phyloP scores from a whole-genome alignment of 2,888 invertebrate species.

The Andrena trimmerana region DNA sequence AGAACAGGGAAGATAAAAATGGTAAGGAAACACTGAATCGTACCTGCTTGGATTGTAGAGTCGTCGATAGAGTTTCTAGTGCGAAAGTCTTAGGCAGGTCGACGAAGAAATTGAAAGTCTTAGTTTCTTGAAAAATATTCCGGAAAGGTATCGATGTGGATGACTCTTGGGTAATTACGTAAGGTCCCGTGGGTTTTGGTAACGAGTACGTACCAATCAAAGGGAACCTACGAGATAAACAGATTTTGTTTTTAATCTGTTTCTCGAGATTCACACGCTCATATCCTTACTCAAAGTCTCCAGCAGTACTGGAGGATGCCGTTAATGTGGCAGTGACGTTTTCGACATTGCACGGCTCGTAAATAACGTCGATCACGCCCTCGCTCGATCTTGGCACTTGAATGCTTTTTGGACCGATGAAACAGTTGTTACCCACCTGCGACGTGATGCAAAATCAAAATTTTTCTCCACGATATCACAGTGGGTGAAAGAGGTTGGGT shows the following conservation, averaged over 20 bases:
- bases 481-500: background rate
- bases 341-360: slow-evolving; percentile 73
- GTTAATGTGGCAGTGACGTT: slow-evolving; percentile 63
- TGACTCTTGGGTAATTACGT: slow-evolving; percentile 50
- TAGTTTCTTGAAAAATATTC: slow-evolving; percentile 72
- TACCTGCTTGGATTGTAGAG: slow-evolving; percentile 72
- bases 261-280: background rate
- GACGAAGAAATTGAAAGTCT: slow-evolving; percentile 70
- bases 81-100: slow-evolving; percentile 68
- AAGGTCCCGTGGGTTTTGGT: slow-evolving; percentile 78
- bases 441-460: background rate
- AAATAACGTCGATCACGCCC: slow-evolving; percentile 66
- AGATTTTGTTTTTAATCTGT: background rate
- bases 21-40: background rate
- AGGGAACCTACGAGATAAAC: slow-evolving; percentile 69
- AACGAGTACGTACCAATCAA: slow-evolving; percentile 67
- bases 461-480: background rate
- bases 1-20: background rate
- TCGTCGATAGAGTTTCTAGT: slow-evolving; percentile 32
- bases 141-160: slow-evolving; percentile 71
- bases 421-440: slow-evolving; percentile 72
- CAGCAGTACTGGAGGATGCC: slow-evolving; percentile 71
- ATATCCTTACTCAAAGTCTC: slow-evolving; percentile 72
- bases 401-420: slow-evolving; percentile 62
- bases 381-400: slow-evolving; percentile 48